phyloP scores from a whole-genome alignment of 2,113 vertebrate genomes.

The Ceyx cyanopectus region DNA sequence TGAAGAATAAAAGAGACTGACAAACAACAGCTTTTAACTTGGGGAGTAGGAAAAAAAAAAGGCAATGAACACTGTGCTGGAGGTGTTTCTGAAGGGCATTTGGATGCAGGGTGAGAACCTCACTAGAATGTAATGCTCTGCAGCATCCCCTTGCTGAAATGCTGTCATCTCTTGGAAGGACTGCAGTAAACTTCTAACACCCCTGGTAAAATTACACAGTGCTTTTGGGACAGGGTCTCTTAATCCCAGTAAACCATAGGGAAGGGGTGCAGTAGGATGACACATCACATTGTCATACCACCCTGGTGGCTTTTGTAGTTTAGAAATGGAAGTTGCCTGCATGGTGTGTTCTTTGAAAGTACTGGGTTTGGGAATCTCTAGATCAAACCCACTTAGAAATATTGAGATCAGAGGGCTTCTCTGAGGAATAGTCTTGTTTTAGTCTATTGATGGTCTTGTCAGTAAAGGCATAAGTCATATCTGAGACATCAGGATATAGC shows the following conservation, averaged over 20 bases:
- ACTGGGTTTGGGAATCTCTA: not conserved
- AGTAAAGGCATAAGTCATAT: not conserved
- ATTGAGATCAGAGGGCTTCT: not conserved
- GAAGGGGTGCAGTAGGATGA: not conserved
- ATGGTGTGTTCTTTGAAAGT: not conserved
- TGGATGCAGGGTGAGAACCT: not conserved
- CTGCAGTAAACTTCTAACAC: not conserved
- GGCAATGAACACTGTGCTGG: not conserved
- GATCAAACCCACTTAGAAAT: not conserved
- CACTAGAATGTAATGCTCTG: not conserved
- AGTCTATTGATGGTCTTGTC: not conserved
- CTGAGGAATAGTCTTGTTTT: not conserved
- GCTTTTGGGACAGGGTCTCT: not conserved
- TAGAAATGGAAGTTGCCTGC: not conserved
- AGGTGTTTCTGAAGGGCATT: not conserved
- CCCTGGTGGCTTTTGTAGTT: not conserved
- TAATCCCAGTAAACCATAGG: not conserved
- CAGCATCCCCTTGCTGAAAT: not conserved
- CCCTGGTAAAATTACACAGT: not conserved
- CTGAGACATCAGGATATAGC: not conserved
- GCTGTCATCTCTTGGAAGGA: not conserved
- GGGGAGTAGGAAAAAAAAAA: not conserved
- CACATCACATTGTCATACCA: not conserved
- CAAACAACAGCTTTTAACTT: constrained; percentile 36
- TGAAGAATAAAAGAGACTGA: not conserved